Base-by-base conservation (phyloP, 2,888 invertebrate genomes). In the Scrobipalpa costella region DNA sequence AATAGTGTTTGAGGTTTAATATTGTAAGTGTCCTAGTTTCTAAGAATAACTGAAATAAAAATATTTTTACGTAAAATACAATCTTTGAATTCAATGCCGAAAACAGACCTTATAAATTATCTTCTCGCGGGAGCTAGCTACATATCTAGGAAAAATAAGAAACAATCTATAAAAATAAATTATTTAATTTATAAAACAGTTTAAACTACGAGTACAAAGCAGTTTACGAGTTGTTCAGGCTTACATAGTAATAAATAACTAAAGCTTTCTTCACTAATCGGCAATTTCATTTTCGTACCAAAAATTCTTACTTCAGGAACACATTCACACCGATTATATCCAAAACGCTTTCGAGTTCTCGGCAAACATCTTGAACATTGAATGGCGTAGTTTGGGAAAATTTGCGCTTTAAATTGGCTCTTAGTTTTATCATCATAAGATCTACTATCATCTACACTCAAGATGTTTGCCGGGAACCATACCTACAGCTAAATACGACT, bases 171-270 rank as follows among this genome's bases (percentile, higher is more conserved):
- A 60, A 57, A 59, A 66, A 69, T 73, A 71, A 73, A 71, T 72
- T 67, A 71, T 73, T 73, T 73, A 73, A 64, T 71, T 68, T 49
- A 66, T 44, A 27, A 13, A 38, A 64, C 44, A 33, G 27, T 13
- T 63, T 49, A 34, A 19, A 36, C 57, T 50, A 57, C 13, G 57
- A 63, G 47, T 63, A 63, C 58, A 62, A 15, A 50, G 52, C 55
- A 62, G 19, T 44, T 57, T 36, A 49, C 15, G 50, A 7, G 17
- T 40, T 13, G 40, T 27, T 40, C 44, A 47, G 52, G 2, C 44
- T 38, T 44, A 44, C 38, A 57, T 38, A 57, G 55, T 57, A 33
- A 57, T 58, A 63, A 63, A 63, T 49, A 49, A 57, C 15, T n/a
- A 44, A 44, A 38, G 55, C 33, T 57, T 57, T 15, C 15, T 62